phyloP scores from a whole-genome alignment of 2,113 vertebrate species.

The Cichladusa arquata region DNA sequence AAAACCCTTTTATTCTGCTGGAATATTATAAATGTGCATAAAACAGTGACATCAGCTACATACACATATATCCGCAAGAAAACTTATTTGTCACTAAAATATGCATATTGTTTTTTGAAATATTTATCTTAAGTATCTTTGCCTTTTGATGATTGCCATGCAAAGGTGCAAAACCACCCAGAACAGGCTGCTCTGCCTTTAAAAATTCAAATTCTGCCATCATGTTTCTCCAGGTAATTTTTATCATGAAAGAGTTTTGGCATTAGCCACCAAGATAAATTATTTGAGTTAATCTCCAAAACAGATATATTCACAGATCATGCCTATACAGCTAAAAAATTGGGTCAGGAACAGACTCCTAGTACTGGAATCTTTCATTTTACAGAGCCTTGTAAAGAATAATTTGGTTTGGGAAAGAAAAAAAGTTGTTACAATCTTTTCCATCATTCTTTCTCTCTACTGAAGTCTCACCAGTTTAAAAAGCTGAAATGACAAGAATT shows the following conservation, averaged over 20 bases:
- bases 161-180: not conserved
- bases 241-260: not conserved
- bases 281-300: not conserved
- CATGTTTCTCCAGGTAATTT: not conserved
- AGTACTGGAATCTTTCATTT: not conserved
- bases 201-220: not conserved
- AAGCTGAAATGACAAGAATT: not conserved
- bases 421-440: not conserved
- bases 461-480: not conserved
- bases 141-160: not conserved
- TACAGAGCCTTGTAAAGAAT: not conserved
- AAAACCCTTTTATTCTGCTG: not conserved
- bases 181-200: not conserved
- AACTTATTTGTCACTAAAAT: not conserved
- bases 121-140: not conserved
- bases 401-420: not conserved
- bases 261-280: not conserved
- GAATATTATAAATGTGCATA: not conserved
- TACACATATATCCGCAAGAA: not conserved
- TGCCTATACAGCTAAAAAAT: not conserved
- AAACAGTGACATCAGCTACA: not conserved
- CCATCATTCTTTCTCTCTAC: not conserved
- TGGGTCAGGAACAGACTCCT: not conserved
- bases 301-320: not conserved
- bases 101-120: not conserved